Conservation (phyloP, 2,888 invertebrate genomes). For the Leptopilina myrica region DNA sequence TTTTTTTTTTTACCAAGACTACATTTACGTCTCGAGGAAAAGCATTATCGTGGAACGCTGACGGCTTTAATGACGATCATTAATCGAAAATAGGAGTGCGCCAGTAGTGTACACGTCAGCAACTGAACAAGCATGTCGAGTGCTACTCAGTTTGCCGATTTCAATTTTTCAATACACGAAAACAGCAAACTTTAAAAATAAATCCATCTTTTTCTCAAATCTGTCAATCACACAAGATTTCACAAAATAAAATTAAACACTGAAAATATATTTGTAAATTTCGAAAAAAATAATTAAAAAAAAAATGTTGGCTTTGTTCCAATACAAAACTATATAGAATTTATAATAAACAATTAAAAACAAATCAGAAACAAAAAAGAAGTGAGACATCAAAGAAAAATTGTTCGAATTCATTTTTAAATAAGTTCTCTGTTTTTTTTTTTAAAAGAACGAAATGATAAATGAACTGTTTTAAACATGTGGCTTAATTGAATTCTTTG, state of each 20-base stretch:
- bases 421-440: background rate
- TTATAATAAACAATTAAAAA: too few relatives aligned
- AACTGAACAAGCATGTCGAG: background rate
- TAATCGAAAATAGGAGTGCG: conserved; percentile 32
- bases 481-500: conserved; percentile 6
- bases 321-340: too few relatives aligned
- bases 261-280: too few relatives aligned
- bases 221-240: background rate
- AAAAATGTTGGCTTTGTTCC: too few relatives aligned
- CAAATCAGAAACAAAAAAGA: too few relatives aligned
- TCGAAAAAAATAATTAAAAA: too few relatives aligned
- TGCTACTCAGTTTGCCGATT: background rate
- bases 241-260: too few relatives aligned
- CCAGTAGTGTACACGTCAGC: conserved; percentile 3
- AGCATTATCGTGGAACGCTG: conserved; percentile 3
- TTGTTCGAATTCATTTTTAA: background rate
- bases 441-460: background rate
- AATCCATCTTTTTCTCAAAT: background rate
- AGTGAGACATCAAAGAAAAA: too few relatives aligned
- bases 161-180: background rate
- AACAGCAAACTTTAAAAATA: background rate
- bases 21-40: background rate
- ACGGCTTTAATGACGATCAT: conserved; percentile 27
- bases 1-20: background rate
- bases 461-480: conserved; percentile 4